A percentile compares a stretch with the other conserved stretches of the same genome.
These are phyloP conservation scores for Diplosoma virens DNA, from an alignment of 23 tunicate genomes.

Conservation along the genomic window DNA sequence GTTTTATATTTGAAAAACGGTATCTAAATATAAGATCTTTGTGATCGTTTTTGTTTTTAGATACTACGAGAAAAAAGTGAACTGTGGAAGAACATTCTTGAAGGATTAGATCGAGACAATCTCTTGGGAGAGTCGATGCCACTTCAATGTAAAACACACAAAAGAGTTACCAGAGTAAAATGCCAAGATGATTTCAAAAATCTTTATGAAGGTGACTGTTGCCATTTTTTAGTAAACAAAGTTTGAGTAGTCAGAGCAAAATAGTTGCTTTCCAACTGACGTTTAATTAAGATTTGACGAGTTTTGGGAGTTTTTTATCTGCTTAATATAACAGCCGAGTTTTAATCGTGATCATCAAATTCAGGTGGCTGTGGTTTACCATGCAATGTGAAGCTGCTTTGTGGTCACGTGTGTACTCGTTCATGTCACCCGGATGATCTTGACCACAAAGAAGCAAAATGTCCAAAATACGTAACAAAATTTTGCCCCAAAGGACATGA, in stretches of 20 bases:
- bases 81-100: slow-evolving; percentile 63
- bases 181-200: slow-evolving; percentile 46
- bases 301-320: too few relatives aligned
- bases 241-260: too few relatives aligned
- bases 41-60: slow-evolving; percentile 16
- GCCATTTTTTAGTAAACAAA: too few relatives aligned
- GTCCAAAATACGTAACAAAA: slow-evolving; percentile 21
- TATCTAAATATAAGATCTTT: too few relatives aligned
- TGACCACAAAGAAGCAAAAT: slow-evolving; percentile 11
- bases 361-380: slow-evolving; percentile 33
- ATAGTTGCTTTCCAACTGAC: too few relatives aligned
- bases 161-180: slow-evolving; percentile 29
- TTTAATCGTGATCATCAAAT: too few relatives aligned
- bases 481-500: neutral
- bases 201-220: slow-evolving; percentile 87
- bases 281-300: too few relatives aligned
- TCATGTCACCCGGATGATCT: slow-evolving; percentile 30
- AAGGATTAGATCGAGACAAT: slow-evolving; percentile 30
- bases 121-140: slow-evolving; percentile 36
- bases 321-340: too few relatives aligned
- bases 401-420: slow-evolving; percentile 45
- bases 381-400: slow-evolving; percentile 13
- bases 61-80: slow-evolving; percentile 46
- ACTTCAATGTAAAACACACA: slow-evolving; percentile 71
- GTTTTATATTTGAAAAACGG: too few relatives aligned